These are phyloP conservation scores for Scaptomyza tumidula DNA, from an alignment of 2,888 invertebrate genomes.

Conservation along the genomic window DNA sequence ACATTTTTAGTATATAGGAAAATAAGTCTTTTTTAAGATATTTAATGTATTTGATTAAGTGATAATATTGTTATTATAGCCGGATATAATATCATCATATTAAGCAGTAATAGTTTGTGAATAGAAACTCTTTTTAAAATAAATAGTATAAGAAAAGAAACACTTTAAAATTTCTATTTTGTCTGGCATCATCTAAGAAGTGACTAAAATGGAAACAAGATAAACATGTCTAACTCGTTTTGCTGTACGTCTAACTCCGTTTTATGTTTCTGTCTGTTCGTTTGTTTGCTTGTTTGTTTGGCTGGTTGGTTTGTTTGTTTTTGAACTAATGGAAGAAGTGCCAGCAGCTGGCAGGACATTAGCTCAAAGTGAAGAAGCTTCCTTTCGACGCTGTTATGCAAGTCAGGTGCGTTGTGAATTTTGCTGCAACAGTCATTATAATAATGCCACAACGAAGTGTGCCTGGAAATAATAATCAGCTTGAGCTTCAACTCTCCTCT, in stretches of 20 bases:
- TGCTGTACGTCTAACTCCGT: not conserved
- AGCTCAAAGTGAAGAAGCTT: slow-evolving; percentile 42
- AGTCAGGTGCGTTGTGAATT: slow-evolving; percentile 81
- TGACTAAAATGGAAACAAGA: slow-evolving; percentile 13
- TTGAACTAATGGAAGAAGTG: slow-evolving; percentile 55
- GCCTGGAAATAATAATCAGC: slow-evolving; percentile 79
- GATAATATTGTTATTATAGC: no score
- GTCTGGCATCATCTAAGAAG: slow-evolving; percentile 28
- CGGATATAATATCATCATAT: no score
- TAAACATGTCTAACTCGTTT: slow-evolving; percentile 1
- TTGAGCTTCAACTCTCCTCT: slow-evolving; percentile 20
- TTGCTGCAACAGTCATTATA: slow-evolving; percentile 82
- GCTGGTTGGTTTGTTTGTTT: slow-evolving; percentile 30
- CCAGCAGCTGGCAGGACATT: slow-evolving; percentile 72
- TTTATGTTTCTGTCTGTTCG: slow-evolving; percentile 19
- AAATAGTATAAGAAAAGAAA: not conserved
- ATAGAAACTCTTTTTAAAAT: not conserved
- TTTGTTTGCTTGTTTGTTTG: slow-evolving; percentile 10
- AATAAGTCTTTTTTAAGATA: no score
- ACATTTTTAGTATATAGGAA: not conserved
- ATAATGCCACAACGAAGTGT: slow-evolving; percentile 83
- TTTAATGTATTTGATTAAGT: no score
- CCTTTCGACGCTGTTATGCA: slow-evolving; percentile 55
- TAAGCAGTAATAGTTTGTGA: no score
- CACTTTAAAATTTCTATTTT: slow-evolving; percentile 39